These are phyloP conservation scores for Allophyes oxyacanthae DNA, from an alignment of 2,888 invertebrate species.

Conservation along the genomic window DNA sequence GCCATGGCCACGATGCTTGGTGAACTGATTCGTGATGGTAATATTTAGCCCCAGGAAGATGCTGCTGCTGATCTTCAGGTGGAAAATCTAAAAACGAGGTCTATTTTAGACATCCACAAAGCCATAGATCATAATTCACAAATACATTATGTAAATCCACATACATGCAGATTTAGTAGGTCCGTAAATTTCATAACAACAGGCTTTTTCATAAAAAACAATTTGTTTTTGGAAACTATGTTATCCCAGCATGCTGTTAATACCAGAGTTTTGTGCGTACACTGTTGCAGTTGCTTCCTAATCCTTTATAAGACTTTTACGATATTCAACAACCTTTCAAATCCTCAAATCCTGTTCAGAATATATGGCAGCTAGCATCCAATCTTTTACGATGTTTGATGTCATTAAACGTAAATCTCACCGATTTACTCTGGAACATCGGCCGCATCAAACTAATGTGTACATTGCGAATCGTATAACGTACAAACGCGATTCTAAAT, in stretches of 20 bases:
- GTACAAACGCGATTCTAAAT: slow-evolving; percentile 80
- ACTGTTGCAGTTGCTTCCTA: neutral
- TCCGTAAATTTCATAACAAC: too few species aligned
- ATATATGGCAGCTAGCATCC: neutral
- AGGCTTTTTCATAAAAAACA: too few species aligned
- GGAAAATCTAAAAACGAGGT: too few species aligned
- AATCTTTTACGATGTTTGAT: slow-evolving; percentile 9
- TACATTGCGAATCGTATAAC: slow-evolving; percentile 76
- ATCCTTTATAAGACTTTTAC: neutral
- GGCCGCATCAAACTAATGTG: slow-evolving; percentile 60
- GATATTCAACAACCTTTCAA: neutral
- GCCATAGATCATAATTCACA: too few species aligned
- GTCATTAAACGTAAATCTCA: slow-evolving; percentile 21
- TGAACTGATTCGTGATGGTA: too few species aligned
- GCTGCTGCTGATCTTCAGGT: too few species aligned
- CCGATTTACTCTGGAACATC: slow-evolving; percentile 39
- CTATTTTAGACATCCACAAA: too few species aligned
- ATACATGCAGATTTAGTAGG: too few species aligned
- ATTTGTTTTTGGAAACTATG: too few species aligned
- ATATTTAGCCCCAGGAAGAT: too few species aligned
- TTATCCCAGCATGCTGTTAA: neutral
- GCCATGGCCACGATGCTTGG: too few species aligned
- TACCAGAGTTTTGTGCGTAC: neutral
- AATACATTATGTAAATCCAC: too few species aligned
- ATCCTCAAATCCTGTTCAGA: neutral